Conservation (phyloP, 2,797 vertebrate genomes). For the Momotus momota region DNA sequence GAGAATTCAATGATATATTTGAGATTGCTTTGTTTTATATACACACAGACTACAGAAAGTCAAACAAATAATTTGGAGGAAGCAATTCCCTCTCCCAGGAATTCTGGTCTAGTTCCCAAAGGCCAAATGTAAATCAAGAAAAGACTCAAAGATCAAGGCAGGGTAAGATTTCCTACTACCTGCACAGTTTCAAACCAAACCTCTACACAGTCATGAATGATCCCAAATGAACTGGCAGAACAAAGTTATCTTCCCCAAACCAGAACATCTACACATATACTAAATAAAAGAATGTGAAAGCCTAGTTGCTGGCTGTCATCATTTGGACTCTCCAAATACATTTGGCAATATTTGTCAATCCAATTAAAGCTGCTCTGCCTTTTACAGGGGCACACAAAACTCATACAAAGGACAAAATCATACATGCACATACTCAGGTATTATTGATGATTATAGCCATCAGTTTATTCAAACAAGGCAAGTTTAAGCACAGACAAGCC, state of each 20-base stretch:
- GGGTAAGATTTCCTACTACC: not conserved
- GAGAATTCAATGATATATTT: not conserved
- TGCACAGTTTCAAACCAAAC: not conserved
- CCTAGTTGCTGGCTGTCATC: not conserved
- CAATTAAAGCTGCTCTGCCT: not conserved
- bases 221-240: not conserved
- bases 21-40: not conserved
- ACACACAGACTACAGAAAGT: not conserved
- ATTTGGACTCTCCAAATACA: not conserved
- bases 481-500: slow-evolving; percentile 6
- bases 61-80: not conserved
- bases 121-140: not conserved
- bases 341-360: not conserved
- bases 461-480: slow-evolving; percentile 11
- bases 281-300: not conserved
- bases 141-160: not conserved
- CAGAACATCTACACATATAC: not conserved
- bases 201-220: not conserved
- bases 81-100: not conserved
- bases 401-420: not conserved
- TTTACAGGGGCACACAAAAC: not conserved
- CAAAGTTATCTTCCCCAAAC: not conserved
- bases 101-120: not conserved
- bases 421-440: not conserved
- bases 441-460: not conserved